Evolutionary conservation across 1,140 invertebrate species (phyloP), one percentile per base, ranked within the genome.

Genomic region (Euwallacea similis): DNA sequence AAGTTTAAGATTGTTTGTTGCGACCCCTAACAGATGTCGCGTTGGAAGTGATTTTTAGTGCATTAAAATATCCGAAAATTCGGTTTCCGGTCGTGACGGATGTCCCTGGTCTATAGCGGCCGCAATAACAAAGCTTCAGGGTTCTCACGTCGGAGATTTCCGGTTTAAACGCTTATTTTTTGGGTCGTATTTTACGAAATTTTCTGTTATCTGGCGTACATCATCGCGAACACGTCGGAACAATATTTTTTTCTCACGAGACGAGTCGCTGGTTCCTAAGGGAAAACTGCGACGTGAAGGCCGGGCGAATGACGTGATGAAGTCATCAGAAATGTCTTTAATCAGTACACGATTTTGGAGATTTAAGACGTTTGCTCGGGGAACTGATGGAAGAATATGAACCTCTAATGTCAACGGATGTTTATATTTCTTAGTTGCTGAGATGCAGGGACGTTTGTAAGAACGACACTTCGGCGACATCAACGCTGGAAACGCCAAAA

Each of bases 141-240:
- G 66, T 75, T 76, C 75, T 76, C 75, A 76, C 75, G 75, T 76
- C 72, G 60, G 63, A 61, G 66, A 71, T 75, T 77, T 76, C 76
- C 76, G 76, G 76, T 77, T 74, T 73, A 74, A 73, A 76, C 65
- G 73, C 72, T 74, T 76, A 77, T 73, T 77, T 73, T 76, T 71
- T 69, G 62, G 60, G 71, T 59, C 68, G 67, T 76, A 74, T 76
- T 74, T 77, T 76, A 76, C 53, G 56, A 74, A 76, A 74, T 73
- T 67, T 75, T 69, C 59, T 33, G 46, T 77, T 77, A 77, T 77
- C 76, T 77, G 69, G 54, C 54, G 71, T 72, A 77, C 73, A 71
- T 76, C 73, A 77, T 77, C 76, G 72, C 71, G 62, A 73, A 71
- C 76, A 77, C 76, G 76, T 77, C 72, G 64, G 73, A 73, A 74